These are phyloP conservation scores for Trissolcus basalis DNA, from an alignment of 1,140 invertebrate genomes.

Conservation along the genomic window DNA sequence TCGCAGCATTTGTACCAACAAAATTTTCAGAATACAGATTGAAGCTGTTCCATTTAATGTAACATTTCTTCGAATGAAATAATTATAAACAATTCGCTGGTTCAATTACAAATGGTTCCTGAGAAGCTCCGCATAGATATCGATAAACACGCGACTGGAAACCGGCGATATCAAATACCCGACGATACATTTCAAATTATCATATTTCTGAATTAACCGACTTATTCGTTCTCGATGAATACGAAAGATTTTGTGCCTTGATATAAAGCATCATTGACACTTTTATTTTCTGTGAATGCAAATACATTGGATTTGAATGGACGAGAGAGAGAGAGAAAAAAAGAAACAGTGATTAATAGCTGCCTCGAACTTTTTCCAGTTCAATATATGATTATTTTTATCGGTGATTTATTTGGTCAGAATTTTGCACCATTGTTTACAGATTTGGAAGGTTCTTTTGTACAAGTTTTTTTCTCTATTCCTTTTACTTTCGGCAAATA, in stretches of 20 bases:
- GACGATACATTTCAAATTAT: slow-evolving; percentile 42
- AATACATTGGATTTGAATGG: not conserved
- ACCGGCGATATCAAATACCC: slow-evolving; percentile 24
- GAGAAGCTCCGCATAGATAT: slow-evolving; percentile 13
- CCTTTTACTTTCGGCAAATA: no score
- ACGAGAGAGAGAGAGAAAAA: not conserved
- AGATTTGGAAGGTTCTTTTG: not conserved
- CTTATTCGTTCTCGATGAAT: slow-evolving; percentile 21
- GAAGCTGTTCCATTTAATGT: no score
- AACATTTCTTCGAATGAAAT: not conserved
- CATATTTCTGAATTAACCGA: slow-evolving; percentile 50
- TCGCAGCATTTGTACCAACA: no score
- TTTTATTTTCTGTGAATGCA: slow-evolving; percentile 45
- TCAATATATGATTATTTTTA: slow-evolving; percentile 1
- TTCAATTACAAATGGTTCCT: not conserved
- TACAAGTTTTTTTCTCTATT: no score
- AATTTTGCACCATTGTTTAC: slow-evolving; percentile 27
- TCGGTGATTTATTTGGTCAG: slow-evolving; percentile 18
- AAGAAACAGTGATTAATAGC: slow-evolving; percentile 24
- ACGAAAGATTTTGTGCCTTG: slow-evolving; percentile 39
- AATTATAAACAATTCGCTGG: slow-evolving; percentile 17
- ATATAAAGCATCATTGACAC: slow-evolving; percentile 44
- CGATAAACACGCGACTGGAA: slow-evolving; percentile 28
- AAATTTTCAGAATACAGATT: no score
- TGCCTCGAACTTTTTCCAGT: not conserved